Evolutionary conservation across 2,888 invertebrate genomes (phyloP).

Genomic region (Acanthosepion pharaonis): DNA sequence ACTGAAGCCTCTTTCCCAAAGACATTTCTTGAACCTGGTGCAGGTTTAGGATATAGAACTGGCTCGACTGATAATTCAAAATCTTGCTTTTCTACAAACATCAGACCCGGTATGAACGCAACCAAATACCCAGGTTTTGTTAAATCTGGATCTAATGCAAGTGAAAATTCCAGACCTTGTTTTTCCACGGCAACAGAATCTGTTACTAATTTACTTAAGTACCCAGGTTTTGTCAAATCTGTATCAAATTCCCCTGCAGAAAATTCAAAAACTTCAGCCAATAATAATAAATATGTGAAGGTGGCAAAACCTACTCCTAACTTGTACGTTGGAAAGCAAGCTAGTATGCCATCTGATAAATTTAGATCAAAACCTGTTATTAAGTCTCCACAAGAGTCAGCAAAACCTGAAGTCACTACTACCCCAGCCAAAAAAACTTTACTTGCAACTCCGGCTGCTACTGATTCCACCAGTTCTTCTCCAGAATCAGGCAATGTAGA

Average conservation of each 20-base stretch:
- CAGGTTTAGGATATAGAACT: not conserved
- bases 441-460: not conserved
- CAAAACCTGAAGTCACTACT: not conserved
- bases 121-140: not conserved
- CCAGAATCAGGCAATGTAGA: not conserved
- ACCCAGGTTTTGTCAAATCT: not conserved
- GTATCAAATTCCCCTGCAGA: not conserved
- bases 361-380: not conserved
- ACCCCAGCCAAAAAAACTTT: not conserved
- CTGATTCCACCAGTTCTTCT: not conserved
- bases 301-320: not conserved
- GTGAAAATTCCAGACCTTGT: not conserved
- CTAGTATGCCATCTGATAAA: not conserved
- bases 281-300: not conserved
- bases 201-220: not conserved
- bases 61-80: not conserved
- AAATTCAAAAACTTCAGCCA: not conserved
- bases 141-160: not conserved
- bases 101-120: not conserved
- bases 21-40: not conserved
- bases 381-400: not conserved
- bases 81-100: not conserved
- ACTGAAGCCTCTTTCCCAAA: not conserved
- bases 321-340: not conserved
- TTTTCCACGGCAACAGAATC: not conserved